Evolutionary conservation across 2,888 invertebrate genomes (phyloP), one percentile per base, ranked within the genome.

Genomic region (Pollenia amentaria): DNA sequence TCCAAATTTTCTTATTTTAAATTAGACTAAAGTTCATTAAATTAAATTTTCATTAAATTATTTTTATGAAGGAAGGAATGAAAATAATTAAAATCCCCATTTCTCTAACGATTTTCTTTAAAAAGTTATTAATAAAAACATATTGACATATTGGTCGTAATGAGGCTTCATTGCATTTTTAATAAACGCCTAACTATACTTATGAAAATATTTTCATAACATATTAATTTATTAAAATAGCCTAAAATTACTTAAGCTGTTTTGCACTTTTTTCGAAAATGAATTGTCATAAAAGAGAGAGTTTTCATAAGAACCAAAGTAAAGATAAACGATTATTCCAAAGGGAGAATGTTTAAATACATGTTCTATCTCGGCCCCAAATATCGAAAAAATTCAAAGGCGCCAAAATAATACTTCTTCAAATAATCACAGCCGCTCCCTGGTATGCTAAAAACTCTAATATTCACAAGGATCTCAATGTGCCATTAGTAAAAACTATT

Each of bases 221-320:
- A 76, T 76, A 51, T 51, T 64, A 55, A 76, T 76, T 53, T 65
- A 76, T 64, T 76, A 53, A 53, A 76, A 60, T 60, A 57, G 44
- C 57, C 44, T 73, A 46, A 46, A 60, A 60, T 60, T 38, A 57
- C 46, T 60, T 65, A 64, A 76, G 65, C 76, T 76, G 51, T 55
- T 76, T 60, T 73, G 60, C 57, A 60, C 40, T 53, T 72, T 55
- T 72, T 72, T 55, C 16, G 48, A 53, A 72, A 40, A 72, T 72
- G 38, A 55, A 73, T 73, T 73, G 57, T 73, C 57, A 46, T 60
- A 73, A 73, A 60, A 48, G 57, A 73, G 38, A 73, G 73, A 73
- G 57, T 73, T 73, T 73, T 48, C 57, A 60, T 60, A 73, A 46
- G 73, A 73, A 57, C 73, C 57, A 60, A 69, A 51, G 48, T 69